Evolutionary conservation across 2,888 invertebrate species (phyloP).

Genomic region (Auanema sp.): DNA sequence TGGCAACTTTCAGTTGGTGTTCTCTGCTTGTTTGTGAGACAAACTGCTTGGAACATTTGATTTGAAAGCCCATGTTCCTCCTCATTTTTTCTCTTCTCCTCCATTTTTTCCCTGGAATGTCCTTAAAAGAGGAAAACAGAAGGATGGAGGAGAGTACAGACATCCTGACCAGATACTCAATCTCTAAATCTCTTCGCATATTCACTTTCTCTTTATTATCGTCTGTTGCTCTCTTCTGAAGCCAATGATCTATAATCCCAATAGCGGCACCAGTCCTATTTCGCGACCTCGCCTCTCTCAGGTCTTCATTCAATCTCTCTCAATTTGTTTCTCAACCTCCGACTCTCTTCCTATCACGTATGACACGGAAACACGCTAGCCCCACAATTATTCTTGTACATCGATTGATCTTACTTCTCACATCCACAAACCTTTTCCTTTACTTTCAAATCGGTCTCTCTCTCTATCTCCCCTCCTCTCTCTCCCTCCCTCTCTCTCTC

Average conservation of each 20-base stretch:
- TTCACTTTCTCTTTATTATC: no score
- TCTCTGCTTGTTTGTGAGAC: no score
- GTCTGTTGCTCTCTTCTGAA: no score
- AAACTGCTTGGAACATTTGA: no score
- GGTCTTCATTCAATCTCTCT: conserved; percentile 2
- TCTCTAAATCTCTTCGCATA: no score
- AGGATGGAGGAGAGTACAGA: no score
- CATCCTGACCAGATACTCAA: no score
- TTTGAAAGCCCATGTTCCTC: no score
- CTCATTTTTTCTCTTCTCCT: no score
- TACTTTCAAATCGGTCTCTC: conserved; percentile 1
- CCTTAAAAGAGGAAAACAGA: no score
- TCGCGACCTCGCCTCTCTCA: conserved; percentile 14
- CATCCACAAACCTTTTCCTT: conserved; percentile 2
- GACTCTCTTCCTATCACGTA: conserved; percentile 21
- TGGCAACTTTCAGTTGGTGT: no score
- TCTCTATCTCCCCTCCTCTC: neutral
- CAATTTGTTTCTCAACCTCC: conserved; percentile 1
- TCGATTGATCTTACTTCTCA: conserved; percentile 14
- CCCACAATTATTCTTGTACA: conserved; percentile 23
- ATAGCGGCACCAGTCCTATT: conserved; percentile 15
- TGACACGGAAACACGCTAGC: conserved; percentile 23
- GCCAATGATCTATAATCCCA: neutral
- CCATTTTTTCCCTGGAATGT: no score
- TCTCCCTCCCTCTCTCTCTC: neutral